A percentile compares a stretch with the other conserved stretches of the same genome.
These are phyloP conservation scores for Pelobates cultripes DNA, from an alignment of 2,797 vertebrate species.

Conservation along the genomic window DNA sequence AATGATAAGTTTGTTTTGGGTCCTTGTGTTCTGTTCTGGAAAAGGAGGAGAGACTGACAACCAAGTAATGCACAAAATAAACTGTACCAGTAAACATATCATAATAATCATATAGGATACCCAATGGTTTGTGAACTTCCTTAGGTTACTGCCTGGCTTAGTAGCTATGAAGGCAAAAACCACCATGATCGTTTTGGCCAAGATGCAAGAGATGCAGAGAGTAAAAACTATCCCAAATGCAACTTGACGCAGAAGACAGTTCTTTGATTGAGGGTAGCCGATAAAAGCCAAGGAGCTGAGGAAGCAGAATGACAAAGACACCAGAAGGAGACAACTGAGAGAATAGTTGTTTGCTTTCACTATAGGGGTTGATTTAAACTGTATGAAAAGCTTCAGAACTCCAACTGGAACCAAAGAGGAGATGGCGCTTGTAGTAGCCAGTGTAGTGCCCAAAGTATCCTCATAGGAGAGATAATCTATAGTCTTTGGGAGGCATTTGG, in stretches of 20 bases:
- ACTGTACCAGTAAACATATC: constrained; percentile 4
- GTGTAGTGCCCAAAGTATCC: constrained; percentile 4
- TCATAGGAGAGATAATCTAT: constrained; percentile 29
- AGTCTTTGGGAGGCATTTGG: constrained; percentile 12
- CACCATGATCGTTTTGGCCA: constrained; percentile 48
- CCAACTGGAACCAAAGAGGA: constrained; percentile 21
- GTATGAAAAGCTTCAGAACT: constrained; percentile 18
- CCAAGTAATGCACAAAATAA: constrained; percentile 20
- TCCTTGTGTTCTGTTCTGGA: neutral
- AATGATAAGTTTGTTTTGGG: constrained; percentile 17
- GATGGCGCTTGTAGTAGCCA: neutral
- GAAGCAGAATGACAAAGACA: constrained; percentile 39
- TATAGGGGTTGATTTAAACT: constrained; percentile 13
- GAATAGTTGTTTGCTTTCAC: constrained; percentile 44
- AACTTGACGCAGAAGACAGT: constrained; percentile 38
- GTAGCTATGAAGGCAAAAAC: constrained; percentile 47
- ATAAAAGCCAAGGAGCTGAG: constrained; percentile 43
- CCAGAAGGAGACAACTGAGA: constrained; percentile 35
- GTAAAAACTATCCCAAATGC: constrained; percentile 35
- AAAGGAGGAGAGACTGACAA: neutral
- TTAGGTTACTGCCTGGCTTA: constrained; percentile 29
- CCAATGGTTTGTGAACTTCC: constrained; percentile 5
- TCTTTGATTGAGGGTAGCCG: constrained; percentile 18
- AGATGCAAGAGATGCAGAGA: constrained; percentile 33
- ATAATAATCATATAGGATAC: constrained; percentile 29